These are phyloP conservation scores for Nephila pilipes DNA, from an alignment of 1,140 invertebrate species.

Conservation along the genomic window DNA sequence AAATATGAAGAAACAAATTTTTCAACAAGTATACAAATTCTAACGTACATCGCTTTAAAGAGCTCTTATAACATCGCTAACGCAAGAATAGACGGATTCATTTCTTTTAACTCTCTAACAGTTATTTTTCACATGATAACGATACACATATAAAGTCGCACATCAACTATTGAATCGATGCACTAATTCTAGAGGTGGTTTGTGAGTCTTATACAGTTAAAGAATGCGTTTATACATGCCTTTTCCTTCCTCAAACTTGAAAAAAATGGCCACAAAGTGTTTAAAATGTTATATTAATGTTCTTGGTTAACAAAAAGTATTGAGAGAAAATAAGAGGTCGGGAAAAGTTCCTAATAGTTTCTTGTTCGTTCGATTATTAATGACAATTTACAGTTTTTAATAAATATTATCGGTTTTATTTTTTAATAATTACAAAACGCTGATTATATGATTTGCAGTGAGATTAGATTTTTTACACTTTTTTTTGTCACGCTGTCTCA, in stretches of 20 bases:
- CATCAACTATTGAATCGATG: slow-evolving; percentile 22
- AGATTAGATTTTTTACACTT: too few species aligned
- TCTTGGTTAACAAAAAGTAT: too few species aligned
- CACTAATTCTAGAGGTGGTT: slow-evolving; percentile 20
- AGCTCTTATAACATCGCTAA: slow-evolving; percentile 40
- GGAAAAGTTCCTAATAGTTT: too few species aligned
- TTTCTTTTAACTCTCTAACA: slow-evolving; percentile 39
- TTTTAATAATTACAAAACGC: too few species aligned
- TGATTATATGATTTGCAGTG: too few species aligned
- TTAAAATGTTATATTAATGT: too few species aligned
- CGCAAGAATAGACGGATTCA: slow-evolving; percentile 60
- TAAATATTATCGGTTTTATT: too few species aligned
- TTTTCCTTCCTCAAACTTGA: neutral
- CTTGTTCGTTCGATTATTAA: too few species aligned
- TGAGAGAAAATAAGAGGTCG: too few species aligned
- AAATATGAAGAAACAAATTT: neutral
- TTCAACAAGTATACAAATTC: slow-evolving; percentile 40
- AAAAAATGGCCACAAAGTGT: neutral
- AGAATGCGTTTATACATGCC: too few species aligned
- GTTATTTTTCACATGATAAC: slow-evolving; percentile 23
- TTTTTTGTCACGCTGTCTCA: too few species aligned
- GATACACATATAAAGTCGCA: slow-evolving; percentile 23
- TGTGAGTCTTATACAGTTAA: neutral
- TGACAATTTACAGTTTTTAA: too few species aligned
- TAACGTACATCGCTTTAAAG: slow-evolving; percentile 56